phyloP scores from a whole-genome alignment of 2,888 invertebrate genomes.

The Hoplodrina blanda region DNA sequence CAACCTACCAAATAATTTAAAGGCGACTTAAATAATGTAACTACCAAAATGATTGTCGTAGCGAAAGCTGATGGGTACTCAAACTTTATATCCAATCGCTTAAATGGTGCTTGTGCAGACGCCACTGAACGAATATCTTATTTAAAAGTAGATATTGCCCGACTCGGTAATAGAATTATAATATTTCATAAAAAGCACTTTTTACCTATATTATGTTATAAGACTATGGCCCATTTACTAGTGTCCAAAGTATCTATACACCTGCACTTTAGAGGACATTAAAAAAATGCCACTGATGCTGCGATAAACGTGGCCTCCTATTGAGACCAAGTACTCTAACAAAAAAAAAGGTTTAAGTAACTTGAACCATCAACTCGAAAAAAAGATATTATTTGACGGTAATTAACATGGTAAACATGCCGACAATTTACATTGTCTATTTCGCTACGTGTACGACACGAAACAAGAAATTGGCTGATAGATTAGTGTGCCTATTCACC shows the following conservation, averaged over 20 bases:
- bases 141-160: conserved; percentile 36
- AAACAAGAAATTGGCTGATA: conserved; percentile 34
- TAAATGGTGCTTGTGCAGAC: conserved; percentile 48
- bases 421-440: conserved; percentile 14
- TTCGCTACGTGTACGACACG: neutral
- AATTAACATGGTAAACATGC: neutral
- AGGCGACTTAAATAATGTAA: conserved; percentile 23
- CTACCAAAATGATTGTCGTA: conserved; percentile 50
- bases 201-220: too few species aligned
- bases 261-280: too few species aligned
- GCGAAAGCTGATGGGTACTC: conserved; percentile 58
- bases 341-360: too few species aligned
- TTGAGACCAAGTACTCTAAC: too few species aligned
- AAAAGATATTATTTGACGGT: neutral
- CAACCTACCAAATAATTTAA: conserved; percentile 3
- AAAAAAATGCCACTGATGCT: too few species aligned
- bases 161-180: conserved; percentile 39
- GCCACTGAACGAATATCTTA: conserved; percentile 55
- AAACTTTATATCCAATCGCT: conserved; percentile 67
- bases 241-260: too few species aligned
- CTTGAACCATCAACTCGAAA: too few species aligned
- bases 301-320: too few species aligned
- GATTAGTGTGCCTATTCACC: conserved; percentile 22
- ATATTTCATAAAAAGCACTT: neutral
- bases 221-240: too few species aligned